These are phyloP conservation scores for Scolanthus callimorphus DNA, from an alignment of 92 coral and sea anemone genomes.

Conservation along the genomic window DNA sequence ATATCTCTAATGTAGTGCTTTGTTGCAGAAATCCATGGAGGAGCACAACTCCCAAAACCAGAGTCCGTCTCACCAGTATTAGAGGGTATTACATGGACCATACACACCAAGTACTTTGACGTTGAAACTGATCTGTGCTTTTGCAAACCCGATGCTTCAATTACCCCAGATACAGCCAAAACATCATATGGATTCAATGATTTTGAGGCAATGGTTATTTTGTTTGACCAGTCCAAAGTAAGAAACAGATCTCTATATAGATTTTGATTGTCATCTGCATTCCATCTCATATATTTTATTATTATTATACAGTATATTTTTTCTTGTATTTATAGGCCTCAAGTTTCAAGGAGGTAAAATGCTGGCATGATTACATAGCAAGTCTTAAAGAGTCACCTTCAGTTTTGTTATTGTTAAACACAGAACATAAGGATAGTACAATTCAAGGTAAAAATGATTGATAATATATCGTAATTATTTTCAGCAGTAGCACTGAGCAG, in stretches of 20 bases:
- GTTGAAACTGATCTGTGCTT: slow-evolving; percentile 59
- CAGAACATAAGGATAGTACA: slow-evolving; percentile 47
- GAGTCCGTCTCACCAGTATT: slow-evolving; percentile 16
- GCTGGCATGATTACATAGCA: slow-evolving; percentile 59
- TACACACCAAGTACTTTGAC: slow-evolving; percentile 81
- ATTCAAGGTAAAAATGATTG: not conserved
- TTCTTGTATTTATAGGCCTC: slow-evolving; percentile 23
- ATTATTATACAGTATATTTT: too few species aligned
- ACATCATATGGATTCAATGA: slow-evolving; percentile 20
- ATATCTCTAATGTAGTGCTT: too few species aligned
- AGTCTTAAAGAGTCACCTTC: slow-evolving; percentile 60
- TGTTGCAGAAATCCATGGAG: slow-evolving; percentile 38
- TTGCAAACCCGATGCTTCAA: slow-evolving; percentile 27
- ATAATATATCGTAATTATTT: too few species aligned
- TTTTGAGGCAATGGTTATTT: slow-evolving; percentile 66
- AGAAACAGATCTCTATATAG: too few species aligned
- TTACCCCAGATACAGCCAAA: slow-evolving; percentile 27
- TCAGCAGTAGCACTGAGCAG: too few species aligned
- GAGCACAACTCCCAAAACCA: slow-evolving; percentile 29
- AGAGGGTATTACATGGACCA: slow-evolving; percentile 70
- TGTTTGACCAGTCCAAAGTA: slow-evolving; percentile 74
- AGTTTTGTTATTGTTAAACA: slow-evolving; percentile 67
- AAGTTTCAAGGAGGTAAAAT: slow-evolving; percentile 61
- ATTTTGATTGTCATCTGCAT: too few species aligned
- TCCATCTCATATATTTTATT: too few species aligned